Evolutionary conservation across 2,888 invertebrate species (phyloP), one percentile per base, ranked within the genome.

Genomic region (Cheilosia soror): DNA sequence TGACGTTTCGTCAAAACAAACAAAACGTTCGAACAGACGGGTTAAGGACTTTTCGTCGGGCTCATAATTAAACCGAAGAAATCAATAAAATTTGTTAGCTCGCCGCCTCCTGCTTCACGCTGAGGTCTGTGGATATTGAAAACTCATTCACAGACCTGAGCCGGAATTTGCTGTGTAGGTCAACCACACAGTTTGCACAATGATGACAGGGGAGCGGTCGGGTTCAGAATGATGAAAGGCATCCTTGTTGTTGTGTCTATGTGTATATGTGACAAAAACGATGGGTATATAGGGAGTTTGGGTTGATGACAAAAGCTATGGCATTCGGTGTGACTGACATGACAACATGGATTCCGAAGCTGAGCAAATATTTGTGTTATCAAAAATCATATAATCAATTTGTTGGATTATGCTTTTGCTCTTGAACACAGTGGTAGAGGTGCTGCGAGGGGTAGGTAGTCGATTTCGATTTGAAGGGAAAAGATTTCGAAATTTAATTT

Each of bases 321-420:
- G 15, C 68, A 15, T 51, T 62, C 60, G 15, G 31, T 60, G 53
- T 68, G 72, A 79, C 69, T 68, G 72, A 79, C 69, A 75, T 85
- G 84, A 81, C 84, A 85, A 71, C 81, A 81, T 76, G 84, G 76
- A 85, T 81, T 85, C 75, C 60, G 84, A 81, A 85, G 84, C 69
- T 86, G 51, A 81, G 76, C 66, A 82, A 86, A 86, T 86, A 86
- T 86, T 86, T 86, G 85, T 63, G 44, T 66, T 66, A 86, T 85
- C 82, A 86, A 76, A 85, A 85, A 85, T 85, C 84, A 85, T 76
- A 81, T 81, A 85, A 85, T 85, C 84, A 85, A 85, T 76, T 85
- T 75, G 79, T 57, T 63, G 79, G 79, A 80, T 84, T 84, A 75
- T 65, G 53, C 53, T 42, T 69, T 73, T 27, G 5, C 57, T 20